These are phyloP conservation scores for Drosophila malerkotliana DNA, from an alignment of 1,140 invertebrate species.

Conservation along the genomic window DNA sequence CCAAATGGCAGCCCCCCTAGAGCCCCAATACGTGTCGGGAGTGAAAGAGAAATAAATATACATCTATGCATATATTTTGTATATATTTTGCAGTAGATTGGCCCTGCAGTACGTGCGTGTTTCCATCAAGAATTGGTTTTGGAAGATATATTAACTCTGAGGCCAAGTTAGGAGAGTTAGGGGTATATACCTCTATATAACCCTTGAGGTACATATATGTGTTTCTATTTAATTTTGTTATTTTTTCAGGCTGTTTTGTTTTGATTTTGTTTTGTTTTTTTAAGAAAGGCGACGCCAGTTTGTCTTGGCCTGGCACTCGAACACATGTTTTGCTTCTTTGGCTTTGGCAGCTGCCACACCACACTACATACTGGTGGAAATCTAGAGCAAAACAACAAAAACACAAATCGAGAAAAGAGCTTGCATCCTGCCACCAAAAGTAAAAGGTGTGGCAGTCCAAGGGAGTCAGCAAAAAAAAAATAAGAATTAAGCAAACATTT, in stretches of 20 bases:
- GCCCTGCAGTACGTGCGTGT: conserved; percentile 15
- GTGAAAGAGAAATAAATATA: background rate
- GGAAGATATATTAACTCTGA: background rate
- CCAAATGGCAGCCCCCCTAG: conserved; percentile 8
- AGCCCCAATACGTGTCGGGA: background rate
- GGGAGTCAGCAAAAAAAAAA: background rate
- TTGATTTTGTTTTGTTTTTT: background rate
- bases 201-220: too few species aligned
- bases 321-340: conserved; percentile 44
- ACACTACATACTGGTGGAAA: conserved; percentile 22
- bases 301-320: conserved; percentile 61
- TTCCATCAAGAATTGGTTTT: background rate
- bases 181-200: too few species aligned
- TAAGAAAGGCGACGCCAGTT: conserved; percentile 50
- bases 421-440: conserved; percentile 22
- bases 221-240: conserved; percentile 5
- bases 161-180: too few species aligned
- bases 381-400: conserved; percentile 56
- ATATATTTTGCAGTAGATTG: conserved; percentile 17
- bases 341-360: conserved; percentile 33
- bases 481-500: conserved; percentile 42
- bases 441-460: conserved; percentile 19
- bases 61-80: background rate
- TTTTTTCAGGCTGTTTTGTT: background rate
- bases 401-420: conserved; percentile 23